These are phyloP conservation scores for Alethe diademata DNA, from an alignment of 2,113 vertebrate genomes.

Conservation along the genomic window DNA sequence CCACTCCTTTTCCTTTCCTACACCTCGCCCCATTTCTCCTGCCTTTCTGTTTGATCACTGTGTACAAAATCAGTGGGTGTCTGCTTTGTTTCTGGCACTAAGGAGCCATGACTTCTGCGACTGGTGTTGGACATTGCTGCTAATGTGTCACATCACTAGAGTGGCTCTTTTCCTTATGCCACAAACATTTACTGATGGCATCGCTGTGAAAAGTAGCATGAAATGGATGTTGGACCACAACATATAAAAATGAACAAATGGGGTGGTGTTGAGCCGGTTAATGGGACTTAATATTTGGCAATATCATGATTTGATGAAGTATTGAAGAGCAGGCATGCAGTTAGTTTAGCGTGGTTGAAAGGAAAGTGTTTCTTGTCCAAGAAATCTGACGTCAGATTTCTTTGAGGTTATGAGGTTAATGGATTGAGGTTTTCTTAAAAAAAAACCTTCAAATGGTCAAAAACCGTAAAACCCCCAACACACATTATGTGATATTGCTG, in stretches of 20 bases:
- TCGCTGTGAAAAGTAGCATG: background rate
- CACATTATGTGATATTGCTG: background rate
- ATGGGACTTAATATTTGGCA: background rate
- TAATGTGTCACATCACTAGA: fast-evolving
- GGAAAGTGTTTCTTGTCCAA: background rate
- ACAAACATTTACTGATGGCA: background rate
- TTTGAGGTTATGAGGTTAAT: conserved; percentile 30
- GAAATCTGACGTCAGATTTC: background rate
- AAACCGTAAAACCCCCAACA: background rate
- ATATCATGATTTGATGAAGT: background rate
- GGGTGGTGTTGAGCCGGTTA: background rate
- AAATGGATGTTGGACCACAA: background rate
- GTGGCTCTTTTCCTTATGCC: background rate
- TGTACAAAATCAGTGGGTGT: background rate
- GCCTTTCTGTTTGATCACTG: background rate
- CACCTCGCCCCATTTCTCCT: background rate
- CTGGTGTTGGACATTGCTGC: background rate
- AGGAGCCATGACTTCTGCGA: background rate
- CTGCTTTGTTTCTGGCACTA: background rate
- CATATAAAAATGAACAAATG: background rate
- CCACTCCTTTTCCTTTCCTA: background rate
- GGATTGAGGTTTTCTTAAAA: conserved; percentile 29
- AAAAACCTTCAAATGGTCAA: background rate
- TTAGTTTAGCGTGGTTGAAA: background rate
- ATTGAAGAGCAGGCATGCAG: background rate